These are phyloP conservation scores for Craterocephalus amniculus DNA, from an alignment of 2,797 vertebrate genomes.

Conservation along the genomic window DNA sequence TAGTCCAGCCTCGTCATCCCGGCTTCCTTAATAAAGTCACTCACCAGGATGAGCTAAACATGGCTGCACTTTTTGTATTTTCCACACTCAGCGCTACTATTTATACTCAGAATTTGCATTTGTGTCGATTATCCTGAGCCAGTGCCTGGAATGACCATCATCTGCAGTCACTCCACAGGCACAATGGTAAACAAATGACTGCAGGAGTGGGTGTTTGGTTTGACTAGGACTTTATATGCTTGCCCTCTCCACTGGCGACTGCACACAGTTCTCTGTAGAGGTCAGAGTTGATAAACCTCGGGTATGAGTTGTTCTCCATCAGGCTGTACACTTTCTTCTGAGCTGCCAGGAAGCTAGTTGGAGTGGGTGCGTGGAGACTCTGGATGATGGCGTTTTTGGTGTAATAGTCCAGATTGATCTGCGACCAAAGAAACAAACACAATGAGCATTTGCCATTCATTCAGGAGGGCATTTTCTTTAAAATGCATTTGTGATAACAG, in stretches of 20 bases:
- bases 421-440: constrained; percentile 32
- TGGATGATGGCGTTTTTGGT: constrained; percentile 86
- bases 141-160: constrained; percentile 18
- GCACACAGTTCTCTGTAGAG: constrained; percentile 87
- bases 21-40: constrained; percentile 12
- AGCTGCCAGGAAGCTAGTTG: constrained; percentile 83
- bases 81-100: constrained; percentile 26
- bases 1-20: constrained; percentile 7
- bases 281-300: constrained; percentile 88
- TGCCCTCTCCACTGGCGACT: constrained; percentile 57
- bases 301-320: constrained; percentile 94
- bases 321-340: constrained; percentile 89
- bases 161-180: constrained; percentile 32
- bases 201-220: constrained; percentile 20
- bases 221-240: constrained; percentile 45
- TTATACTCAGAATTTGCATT: constrained; percentile 57
- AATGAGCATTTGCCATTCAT: constrained; percentile 18
- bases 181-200: constrained; percentile 62
- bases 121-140: constrained; percentile 31
- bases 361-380: constrained; percentile 82
- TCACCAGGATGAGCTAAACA: constrained; percentile 19
- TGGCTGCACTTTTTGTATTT: constrained; percentile 47
- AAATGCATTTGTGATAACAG: not conserved
- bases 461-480: not conserved
- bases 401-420: constrained; percentile 94